phyloP scores from a whole-genome alignment of 1,140 invertebrate genomes.

The Schlechtendalia chinensis region DNA sequence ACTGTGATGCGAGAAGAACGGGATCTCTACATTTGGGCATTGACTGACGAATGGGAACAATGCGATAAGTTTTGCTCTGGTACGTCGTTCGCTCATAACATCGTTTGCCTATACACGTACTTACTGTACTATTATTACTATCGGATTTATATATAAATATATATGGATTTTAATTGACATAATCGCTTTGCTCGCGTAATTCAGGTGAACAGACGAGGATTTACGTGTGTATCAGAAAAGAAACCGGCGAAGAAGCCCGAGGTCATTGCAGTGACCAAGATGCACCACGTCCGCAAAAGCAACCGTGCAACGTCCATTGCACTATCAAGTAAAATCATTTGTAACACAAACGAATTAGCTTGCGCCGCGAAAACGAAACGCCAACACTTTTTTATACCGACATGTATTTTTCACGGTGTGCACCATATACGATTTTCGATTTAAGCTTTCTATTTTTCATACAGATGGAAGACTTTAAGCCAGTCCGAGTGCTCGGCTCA shows the following conservation, averaged over 20 bases:
- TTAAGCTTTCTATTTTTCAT: not conserved
- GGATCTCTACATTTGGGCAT: constrained; percentile 60
- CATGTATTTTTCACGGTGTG: not conserved
- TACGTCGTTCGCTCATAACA: too few species aligned
- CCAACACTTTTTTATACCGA: too few species aligned
- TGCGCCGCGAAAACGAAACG: not conserved
- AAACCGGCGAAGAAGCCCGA: constrained; percentile 54
- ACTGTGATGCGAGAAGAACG: constrained; percentile 57
- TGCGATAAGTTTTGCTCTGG: constrained; percentile 64
- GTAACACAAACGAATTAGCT: not conserved
- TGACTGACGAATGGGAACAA: constrained; percentile 62
- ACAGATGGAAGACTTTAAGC: constrained; percentile 61
- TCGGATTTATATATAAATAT: too few species aligned
- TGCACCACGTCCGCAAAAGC: constrained; percentile 46
- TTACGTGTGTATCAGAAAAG: constrained; percentile 52
- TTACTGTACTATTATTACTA: too few species aligned
- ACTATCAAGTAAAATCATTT: constrained; percentile 58
- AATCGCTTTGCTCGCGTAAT: constrained; percentile 31
- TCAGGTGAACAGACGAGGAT: constrained; percentile 51
- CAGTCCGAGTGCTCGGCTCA: constrained; percentile 68
- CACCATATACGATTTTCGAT: too few species aligned
- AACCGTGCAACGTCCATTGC: constrained; percentile 62
- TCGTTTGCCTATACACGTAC: too few species aligned
- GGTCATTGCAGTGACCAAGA: constrained; percentile 51
- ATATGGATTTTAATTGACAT: too few species aligned